Conservation (phyloP, 2,888 invertebrate species). For the Hipparchia sbordonii region DNA sequence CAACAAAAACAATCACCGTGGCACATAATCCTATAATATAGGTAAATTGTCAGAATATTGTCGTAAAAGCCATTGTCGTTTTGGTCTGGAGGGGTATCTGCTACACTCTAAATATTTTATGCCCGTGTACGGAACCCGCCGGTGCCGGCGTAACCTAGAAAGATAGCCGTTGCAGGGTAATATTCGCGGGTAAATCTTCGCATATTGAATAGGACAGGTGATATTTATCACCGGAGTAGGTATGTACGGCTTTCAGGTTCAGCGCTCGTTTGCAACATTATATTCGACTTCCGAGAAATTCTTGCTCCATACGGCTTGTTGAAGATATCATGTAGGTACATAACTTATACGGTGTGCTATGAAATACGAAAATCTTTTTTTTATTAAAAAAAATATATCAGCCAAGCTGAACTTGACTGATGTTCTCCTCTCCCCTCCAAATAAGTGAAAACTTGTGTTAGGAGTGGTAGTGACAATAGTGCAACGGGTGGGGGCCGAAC, state of each 20-base stretch:
- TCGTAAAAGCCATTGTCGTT: background rate
- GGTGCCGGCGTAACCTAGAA: conserved; percentile 5
- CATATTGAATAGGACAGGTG: conserved; percentile 20
- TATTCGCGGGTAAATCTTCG: conserved; percentile 11
- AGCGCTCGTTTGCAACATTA: conserved; percentile 8
- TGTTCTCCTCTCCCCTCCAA: no score
- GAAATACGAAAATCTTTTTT: no score
- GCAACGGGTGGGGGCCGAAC: no score
- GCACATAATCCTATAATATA: no score
- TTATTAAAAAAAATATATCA: no score
- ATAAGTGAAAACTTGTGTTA: no score
- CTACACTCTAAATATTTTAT: conserved; percentile 8
- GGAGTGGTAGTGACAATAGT: no score
- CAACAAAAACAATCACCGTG: no score
- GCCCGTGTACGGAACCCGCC: background rate
- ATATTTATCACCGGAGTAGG: conserved; percentile 3
- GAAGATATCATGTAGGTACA: background rate
- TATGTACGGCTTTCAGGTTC: conserved; percentile 7
- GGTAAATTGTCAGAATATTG: no score
- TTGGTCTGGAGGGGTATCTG: background rate
- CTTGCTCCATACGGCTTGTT: background rate
- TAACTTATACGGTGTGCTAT: no score
- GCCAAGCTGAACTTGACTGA: no score
- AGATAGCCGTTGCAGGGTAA: background rate
- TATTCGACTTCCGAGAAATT: background rate